Base-by-base conservation (phyloP, 2,113 vertebrate genomes). In the Amphiprion ocellaris region DNA sequence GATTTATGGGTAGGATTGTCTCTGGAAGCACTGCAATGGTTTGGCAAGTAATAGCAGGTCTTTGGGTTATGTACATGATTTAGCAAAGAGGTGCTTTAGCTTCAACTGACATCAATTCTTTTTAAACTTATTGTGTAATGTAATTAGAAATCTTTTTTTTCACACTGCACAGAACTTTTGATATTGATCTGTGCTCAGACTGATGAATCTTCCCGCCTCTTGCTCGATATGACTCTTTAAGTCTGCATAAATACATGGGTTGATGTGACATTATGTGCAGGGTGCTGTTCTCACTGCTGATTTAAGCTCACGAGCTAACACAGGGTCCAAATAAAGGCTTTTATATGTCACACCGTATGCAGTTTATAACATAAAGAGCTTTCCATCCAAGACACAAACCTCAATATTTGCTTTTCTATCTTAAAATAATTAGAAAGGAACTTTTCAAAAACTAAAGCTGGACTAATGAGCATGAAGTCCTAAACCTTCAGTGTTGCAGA, bases 1-100 rank as follows among this genome's bases (percentile, higher is more conserved):
- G 88, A 93, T 92, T 92, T 92, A 91, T 86, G 87, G 83, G 69
- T 62, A 81, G 65, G 81, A 89, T 84, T 74, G 74, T 86, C 85
- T 90, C 69, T 75, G 78, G 74, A 77, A 84, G 81, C 86, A 66
- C 71, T 76, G 86, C 82, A 77, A 68, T 62, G 72, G 83, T 85
- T 89, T 89, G 85, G 78, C 83, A 84, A 86, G 63, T 74, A 68
- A 84, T 69, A 75, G n/a, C 61, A 89, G 77, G 83, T 90, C 87
- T 76, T 80, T 73, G 82, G 85, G 86, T 92, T 87, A 77, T 86
- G 79, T 46, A 69, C 77, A 87, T 89, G 86, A 87, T 90, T 90
- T 85, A 83, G 77, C 37, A 49, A 85, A 86, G 65, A 81, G 69
- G 63, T 87, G 73, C 54, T 91, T 86, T 72, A 81, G 52, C 80